Percentiles rank a stretch among this genome's conserved stretches.
phyloP scores from a whole-genome alignment of 2,888 invertebrate species.

The Congeria kusceri region DNA sequence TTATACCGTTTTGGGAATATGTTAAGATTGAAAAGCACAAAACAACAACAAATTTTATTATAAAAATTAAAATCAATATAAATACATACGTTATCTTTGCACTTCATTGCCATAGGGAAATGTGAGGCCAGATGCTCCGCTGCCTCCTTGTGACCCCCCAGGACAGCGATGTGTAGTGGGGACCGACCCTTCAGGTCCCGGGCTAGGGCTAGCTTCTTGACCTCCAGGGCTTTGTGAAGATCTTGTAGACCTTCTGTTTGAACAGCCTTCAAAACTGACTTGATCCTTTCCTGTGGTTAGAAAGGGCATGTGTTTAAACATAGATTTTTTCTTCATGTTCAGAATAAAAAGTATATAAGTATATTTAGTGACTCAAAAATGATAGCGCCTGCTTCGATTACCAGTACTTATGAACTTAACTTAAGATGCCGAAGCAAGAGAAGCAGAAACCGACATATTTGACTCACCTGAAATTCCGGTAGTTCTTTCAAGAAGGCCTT shows the following conservation, averaged over 20 bases:
- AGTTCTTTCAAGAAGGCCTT: conserved; percentile 69
- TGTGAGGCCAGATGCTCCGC: conserved; percentile 67
- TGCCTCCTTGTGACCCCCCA: conserved; percentile 67
- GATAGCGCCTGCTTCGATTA: too few species aligned
- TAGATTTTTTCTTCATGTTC: too few species aligned
- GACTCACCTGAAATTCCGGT: conserved; percentile 70
- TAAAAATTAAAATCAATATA: neutral
- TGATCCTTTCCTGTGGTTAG: conserved; percentile 61
- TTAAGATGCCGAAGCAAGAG: too few species aligned
- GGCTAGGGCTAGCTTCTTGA: conserved; percentile 64
- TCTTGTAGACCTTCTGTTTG: conserved; percentile 64
- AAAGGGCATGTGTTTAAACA: too few species aligned
- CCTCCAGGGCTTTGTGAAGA: conserved; percentile 63
- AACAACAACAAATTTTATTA: too few species aligned
- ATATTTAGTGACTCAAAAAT: too few species aligned
- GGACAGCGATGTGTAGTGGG: conserved; percentile 76
- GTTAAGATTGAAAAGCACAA: too few species aligned
- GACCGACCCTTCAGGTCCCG: conserved; percentile 71
- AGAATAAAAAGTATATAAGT: too few species aligned
- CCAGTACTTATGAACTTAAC: too few species aligned
- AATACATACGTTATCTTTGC: conserved; percentile 77
- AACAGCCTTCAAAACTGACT: conserved; percentile 61
- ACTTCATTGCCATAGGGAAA: conserved; percentile 68
- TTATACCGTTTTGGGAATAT: too few species aligned
- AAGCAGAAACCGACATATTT: neutral